Evolutionary conservation across 2,888 invertebrate genomes (phyloP).

Genomic region (Drosophila mimica): DNA sequence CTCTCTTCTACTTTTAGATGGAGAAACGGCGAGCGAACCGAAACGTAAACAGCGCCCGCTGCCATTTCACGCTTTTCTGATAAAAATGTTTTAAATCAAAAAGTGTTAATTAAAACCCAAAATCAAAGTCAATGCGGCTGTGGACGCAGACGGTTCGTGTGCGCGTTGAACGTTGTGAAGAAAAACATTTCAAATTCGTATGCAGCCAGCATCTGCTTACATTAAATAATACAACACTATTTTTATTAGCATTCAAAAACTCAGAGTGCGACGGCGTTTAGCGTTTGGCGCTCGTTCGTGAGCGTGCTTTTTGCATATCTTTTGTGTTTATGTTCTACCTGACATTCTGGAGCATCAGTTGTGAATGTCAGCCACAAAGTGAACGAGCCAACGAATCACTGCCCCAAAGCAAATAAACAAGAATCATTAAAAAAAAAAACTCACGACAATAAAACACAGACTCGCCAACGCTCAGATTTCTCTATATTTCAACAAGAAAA

Average conservation of each 20-base stretch:
- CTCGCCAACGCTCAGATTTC: slow-evolving; percentile 36
- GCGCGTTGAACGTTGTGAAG: slow-evolving; percentile 55
- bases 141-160: slow-evolving; percentile 69
- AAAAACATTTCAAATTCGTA: slow-evolving; percentile 25
- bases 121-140: slow-evolving; percentile 79
- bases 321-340: slow-evolving; percentile 71
- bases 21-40: slow-evolving; percentile 47
- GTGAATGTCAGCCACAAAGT: slow-evolving; percentile 76
- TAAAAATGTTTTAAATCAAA: slow-evolving; percentile 80
- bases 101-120: slow-evolving; percentile 77
- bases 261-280: slow-evolving; percentile 48
- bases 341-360: slow-evolving; percentile 70
- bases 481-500: slow-evolving; percentile 15
- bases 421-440: slow-evolving; percentile 62
- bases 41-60: slow-evolving; percentile 76
- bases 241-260: slow-evolving; percentile 28
- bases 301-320: slow-evolving; percentile 64
- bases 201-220: slow-evolving; percentile 47
- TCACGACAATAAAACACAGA: slow-evolving; percentile 57
- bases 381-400: slow-evolving; percentile 66
- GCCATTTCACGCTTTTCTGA: slow-evolving; percentile 74
- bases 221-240: slow-evolving; percentile 33
- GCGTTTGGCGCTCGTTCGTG: slow-evolving; percentile 61
- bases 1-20: slow-evolving; percentile 22
- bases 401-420: slow-evolving; percentile 76